Evolutionary conservation across 1,140 invertebrate genomes (phyloP), one percentile per base, ranked within the genome.

Genomic region (Lethrus apterus): DNA sequence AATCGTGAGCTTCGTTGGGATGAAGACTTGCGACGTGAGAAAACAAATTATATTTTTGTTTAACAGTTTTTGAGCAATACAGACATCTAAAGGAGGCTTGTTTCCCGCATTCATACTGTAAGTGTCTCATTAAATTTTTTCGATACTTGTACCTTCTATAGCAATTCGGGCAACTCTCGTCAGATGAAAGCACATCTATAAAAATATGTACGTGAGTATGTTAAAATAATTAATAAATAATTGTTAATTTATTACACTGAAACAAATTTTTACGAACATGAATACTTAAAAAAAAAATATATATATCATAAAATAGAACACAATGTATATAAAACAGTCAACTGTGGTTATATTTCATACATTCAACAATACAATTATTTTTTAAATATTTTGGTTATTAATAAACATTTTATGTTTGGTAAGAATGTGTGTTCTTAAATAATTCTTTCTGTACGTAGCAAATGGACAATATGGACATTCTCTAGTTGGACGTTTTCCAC

Each of bases 401-500:
- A 34, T n/a, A n/a, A n/a, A n/a, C n/a, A 34, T 14, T 9, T 38
- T 38, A 21, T 38, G 35, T 9, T 38, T 38, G 20, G 20, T 21
- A 7, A 21, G 10, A 17, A 45, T 35, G 14, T 45, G 44, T 10
- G 17, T 10, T 3, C 29, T 26, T 26, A 45, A 35, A 45, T 45
- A 13, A 13, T 32, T 45, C 14, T 45, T 45, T 20, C 19, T 32
- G 15, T 24, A 32, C 21, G 44, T 35, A 19, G 26, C 20, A 21
- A 32, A 32, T 2, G 18, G n/a, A 64, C 84, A 55, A 14, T 49
- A 21, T n/a, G 20, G 24, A 30, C 52, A 57, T 7, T 14, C 19
- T 34, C 48, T 46, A 11, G 31, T 62, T 4, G 67, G 66, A 19
- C 56, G 56, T 11, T 66, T 60, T 3, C 70, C 68, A 44, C 71